phyloP scores from a whole-genome alignment of 92 coral and sea anemone genomes.

The Chrysogorgia sp. region DNA sequence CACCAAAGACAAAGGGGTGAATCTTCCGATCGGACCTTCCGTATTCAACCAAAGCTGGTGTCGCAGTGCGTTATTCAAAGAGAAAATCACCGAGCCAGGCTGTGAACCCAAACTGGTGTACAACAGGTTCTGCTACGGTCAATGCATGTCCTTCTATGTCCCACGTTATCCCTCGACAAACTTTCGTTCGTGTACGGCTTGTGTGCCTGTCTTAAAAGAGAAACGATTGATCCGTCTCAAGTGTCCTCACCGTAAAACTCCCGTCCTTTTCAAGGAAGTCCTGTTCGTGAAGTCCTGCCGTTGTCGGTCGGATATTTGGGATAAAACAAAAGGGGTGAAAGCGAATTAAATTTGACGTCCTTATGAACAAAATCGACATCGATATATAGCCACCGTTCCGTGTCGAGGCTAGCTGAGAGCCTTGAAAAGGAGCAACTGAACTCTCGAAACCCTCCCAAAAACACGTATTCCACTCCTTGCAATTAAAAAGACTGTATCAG shows the following conservation, averaged over 20 bases:
- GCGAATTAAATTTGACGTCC: not conserved
- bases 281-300: conserved; percentile 28
- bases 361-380: conserved; percentile 10
- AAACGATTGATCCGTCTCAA: conserved; percentile 13
- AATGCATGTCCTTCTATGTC: conserved; percentile 38
- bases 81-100: conserved; percentile 40
- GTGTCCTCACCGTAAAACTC: conserved; percentile 16
- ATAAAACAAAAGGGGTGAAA: conserved; percentile 7
- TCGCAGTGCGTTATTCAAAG: conserved; percentile 28
- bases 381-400: no score
- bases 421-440: no score
- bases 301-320: conserved; percentile 31
- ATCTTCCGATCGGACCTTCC: conserved; percentile 13
- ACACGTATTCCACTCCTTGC: no score
- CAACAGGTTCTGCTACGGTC: conserved; percentile 40
- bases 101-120: conserved; percentile 37
- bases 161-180: conserved; percentile 22
- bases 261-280: conserved; percentile 9
- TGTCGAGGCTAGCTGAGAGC: no score
- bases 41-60: conserved; percentile 35
- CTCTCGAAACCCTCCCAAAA: no score
- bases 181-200: conserved; percentile 41
- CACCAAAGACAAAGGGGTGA: conserved; percentile 40
- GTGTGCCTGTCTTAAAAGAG: conserved; percentile 28
- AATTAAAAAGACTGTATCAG: no score